phyloP scores from a whole-genome alignment of 1,140 invertebrate species.

The Philaenus spumarius region DNA sequence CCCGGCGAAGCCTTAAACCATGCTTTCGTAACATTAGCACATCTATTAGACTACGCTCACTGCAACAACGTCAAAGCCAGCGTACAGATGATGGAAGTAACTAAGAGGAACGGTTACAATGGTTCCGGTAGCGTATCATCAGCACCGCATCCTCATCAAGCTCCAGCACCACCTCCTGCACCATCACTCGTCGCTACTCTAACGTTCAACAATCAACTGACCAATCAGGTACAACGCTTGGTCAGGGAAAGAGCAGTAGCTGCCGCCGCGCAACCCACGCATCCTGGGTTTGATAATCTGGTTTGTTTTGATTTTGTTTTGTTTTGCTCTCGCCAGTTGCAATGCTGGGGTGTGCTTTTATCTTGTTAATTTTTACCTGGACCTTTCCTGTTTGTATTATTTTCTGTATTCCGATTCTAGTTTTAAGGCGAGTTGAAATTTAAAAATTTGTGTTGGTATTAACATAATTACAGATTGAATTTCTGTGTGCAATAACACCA shows the following conservation, averaged over 20 bases:
- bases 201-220: slow-evolving; percentile 84
- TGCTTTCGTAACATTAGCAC: slow-evolving; percentile 86
- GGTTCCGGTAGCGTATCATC: slow-evolving; percentile 51
- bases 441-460: no score
- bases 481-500: background rate
- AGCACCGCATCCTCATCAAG: no score
- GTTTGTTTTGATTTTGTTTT: slow-evolving; percentile 32
- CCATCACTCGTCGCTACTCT: slow-evolving; percentile 73
- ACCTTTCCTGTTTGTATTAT: no score
- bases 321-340: no score
- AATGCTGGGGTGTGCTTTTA: no score
- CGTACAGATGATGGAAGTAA: slow-evolving; percentile 95
- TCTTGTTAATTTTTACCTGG: no score
- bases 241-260: no score
- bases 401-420: no score
- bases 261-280: slow-evolving; percentile 18
- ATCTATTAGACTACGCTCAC: slow-evolving; percentile 93
- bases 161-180: slow-evolving; percentile 46
- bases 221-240: slow-evolving; percentile 62
- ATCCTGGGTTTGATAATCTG: slow-evolving; percentile 52
- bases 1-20: slow-evolving; percentile 94
- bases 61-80: slow-evolving; percentile 94
- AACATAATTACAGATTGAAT: background rate
- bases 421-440: no score
- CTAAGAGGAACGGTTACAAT: slow-evolving; percentile 56